Base-by-base conservation (phyloP, 2,888 invertebrate species). In the Eupithecia dodoneata region DNA sequence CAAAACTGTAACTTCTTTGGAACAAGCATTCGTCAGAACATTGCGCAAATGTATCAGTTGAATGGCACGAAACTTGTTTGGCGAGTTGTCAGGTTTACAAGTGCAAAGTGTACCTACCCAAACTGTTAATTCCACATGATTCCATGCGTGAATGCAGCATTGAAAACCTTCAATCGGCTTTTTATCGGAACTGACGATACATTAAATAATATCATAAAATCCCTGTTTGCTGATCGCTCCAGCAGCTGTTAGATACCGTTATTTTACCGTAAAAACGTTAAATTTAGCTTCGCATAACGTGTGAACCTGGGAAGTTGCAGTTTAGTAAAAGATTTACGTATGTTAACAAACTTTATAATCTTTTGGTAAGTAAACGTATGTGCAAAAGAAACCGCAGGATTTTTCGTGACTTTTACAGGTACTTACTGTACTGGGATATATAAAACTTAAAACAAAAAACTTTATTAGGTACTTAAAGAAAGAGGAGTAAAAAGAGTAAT, bases 61-160 rank as follows among this genome's bases (percentile, higher is more conserved):
- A 88, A 87, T 87, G 84, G 80, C 82, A 84, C 84, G 83, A 91
- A 92, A 93, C 91, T 88, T 81, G 92, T 92, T 88, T 87, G 85
- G 84, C 82, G 79, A 84, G 86, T 83, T 81, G 87, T 88, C 91
- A 88, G 87, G 88, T 88, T 86, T 76, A 79, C 77, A 80, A 80
- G 80, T 81, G 80, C 75, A 76, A 63, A 76, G 71, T 63, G 71
- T 70, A 72, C 66, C 66, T 78, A 81, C 79, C 83, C 80, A 82
- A 81, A 83, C 81, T 82, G 83, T 87, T 85, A 86, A 86, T 84
- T 84, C 83, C 82, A 85, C 84, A 30, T 30, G 63, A 7, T 42
- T 66, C n/a, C n/a, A 45, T 45, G 87, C 89, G 90, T 90, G 90
- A 90, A 92, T 92, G 91, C 89, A 84, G 84, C 47, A 71, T 77